phyloP scores from a whole-genome alignment of 2,888 invertebrate genomes.

The Netelia melanura region DNA sequence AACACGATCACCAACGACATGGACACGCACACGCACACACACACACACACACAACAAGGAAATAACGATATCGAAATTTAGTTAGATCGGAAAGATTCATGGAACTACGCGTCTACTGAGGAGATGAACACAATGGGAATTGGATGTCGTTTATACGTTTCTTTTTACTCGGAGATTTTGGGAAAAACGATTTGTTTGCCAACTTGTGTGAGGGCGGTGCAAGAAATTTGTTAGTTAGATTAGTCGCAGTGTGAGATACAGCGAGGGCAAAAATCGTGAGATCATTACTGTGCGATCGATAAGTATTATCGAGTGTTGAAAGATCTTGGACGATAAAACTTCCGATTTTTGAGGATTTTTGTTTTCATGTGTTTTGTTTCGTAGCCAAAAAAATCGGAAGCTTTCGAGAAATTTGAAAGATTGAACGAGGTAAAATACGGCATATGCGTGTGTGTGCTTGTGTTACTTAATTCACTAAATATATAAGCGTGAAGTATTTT shows the following conservation, averaged over 20 bases:
- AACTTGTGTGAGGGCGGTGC: conserved; percentile 46
- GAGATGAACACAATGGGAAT: conserved; percentile 12
- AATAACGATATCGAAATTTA: conserved; percentile 45
- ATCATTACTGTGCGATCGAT: conserved; percentile 43
- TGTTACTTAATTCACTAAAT: conserved; percentile 53
- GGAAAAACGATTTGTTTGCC: conserved; percentile 4
- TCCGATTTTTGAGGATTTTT: conserved; percentile 19
- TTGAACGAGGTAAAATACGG: background rate
- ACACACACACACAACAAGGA: conserved; percentile 67
- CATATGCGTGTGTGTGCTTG: background rate
- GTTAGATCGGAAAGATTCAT: conserved; percentile 17
- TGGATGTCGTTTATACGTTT: conserved; percentile 2
- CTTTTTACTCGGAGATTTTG: conserved; percentile 14
- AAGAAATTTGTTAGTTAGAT: conserved; percentile 41
- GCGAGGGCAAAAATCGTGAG: conserved; percentile 33
- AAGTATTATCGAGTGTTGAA: conserved; percentile 22
- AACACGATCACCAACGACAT: conserved; percentile 75
- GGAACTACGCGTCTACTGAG: conserved; percentile 32
- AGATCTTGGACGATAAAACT: conserved; percentile 5
- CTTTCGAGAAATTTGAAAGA: background rate
- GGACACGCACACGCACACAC: conserved; percentile 62
- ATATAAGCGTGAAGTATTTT: conserved; percentile 65
- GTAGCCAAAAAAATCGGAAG: background rate
- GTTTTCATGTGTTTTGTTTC: background rate
- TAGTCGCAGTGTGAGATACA: conserved; percentile 46